Evolutionary conservation across 2,888 invertebrate genomes (phyloP), one percentile per base, ranked within the genome.

Genomic region (Uloborus plumipes): DNA sequence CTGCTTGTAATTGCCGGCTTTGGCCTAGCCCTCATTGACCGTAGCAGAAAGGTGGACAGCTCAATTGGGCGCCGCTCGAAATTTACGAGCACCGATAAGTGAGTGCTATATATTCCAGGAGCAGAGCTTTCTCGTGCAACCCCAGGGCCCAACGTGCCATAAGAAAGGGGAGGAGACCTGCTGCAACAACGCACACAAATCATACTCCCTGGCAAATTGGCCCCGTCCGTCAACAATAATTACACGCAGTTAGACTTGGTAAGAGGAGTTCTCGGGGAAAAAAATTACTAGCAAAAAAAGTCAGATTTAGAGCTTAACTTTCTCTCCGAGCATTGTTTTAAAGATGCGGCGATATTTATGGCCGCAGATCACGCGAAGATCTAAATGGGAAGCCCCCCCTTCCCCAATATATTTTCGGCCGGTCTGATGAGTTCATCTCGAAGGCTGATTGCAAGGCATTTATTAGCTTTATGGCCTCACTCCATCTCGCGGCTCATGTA

Each of bases 191-290:
- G 73, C 75, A 77, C 83, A 83, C 83, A 83, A 83, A 83, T 83
- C 83, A 83, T 83, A 82, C 77, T 58, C 18, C 66, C 65, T 55
- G 59, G 77, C 72, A 83, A 77, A 77, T 77, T 83, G 77, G 77
- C 59, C 77, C 76, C 73, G 72, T 77, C 83, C 83, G 83, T 83
- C 83, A 83, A 83, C 83, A 83, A 77, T 83, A 83, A 83, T 83
- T 83, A 83, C 83, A 77, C 72, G 67, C 83, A 83, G 82, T 76
- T 76, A 81, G 66, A 79, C 72, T 39, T 58, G 66, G 72, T 50
- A 64, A 65, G 79, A 72, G 72, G 72, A 71, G 75, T 75, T 61
- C 67, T 58, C 62, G 55, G 39, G 39, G 31, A 51, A 58, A 66
- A 72, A 59, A 66, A 47, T 72, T 59, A 58, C 62, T 22, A 14